Percentiles rank a stretch among this genome's conserved stretches.
phyloP scores from a whole-genome alignment of 2,888 invertebrate species.

The Baccha elongata region DNA sequence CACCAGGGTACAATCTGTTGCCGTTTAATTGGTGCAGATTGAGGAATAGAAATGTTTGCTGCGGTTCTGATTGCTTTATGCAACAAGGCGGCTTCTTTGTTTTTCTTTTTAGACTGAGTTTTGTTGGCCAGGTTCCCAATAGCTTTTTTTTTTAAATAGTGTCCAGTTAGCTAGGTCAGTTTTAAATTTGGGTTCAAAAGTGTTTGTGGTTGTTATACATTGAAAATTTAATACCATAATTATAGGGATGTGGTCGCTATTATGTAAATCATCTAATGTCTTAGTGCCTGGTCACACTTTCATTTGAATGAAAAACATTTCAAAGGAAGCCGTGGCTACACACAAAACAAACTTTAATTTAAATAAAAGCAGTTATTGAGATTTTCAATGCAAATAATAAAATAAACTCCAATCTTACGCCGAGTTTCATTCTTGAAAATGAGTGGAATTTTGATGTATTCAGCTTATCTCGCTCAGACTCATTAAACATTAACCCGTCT shows the following conservation, averaged over 20 bases:
- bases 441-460: too few species aligned
- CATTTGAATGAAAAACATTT: too few species aligned
- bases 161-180: background rate
- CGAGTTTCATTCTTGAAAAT: too few species aligned
- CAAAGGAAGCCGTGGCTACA: too few species aligned
- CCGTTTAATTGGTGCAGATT: background rate
- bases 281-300: too few species aligned
- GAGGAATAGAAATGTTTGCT: constrained; percentile 7
- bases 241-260: constrained; percentile 23
- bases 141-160: background rate
- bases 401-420: too few species aligned
- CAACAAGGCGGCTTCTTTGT: too few species aligned
- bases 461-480: too few species aligned
- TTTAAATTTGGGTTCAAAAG: background rate
- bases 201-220: background rate
- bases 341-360: too few species aligned
- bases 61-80: constrained; percentile 20
- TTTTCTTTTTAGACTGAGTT: background rate
- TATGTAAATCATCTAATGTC: constrained; percentile 20
- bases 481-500: too few species aligned
- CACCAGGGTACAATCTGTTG: constrained; percentile 5
- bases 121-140: background rate
- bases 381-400: too few species aligned
- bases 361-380: too few species aligned
- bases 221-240: background rate